These are phyloP conservation scores for Calyptomena viridis DNA, from an alignment of 2,113 vertebrate species.

Conservation along the genomic window DNA sequence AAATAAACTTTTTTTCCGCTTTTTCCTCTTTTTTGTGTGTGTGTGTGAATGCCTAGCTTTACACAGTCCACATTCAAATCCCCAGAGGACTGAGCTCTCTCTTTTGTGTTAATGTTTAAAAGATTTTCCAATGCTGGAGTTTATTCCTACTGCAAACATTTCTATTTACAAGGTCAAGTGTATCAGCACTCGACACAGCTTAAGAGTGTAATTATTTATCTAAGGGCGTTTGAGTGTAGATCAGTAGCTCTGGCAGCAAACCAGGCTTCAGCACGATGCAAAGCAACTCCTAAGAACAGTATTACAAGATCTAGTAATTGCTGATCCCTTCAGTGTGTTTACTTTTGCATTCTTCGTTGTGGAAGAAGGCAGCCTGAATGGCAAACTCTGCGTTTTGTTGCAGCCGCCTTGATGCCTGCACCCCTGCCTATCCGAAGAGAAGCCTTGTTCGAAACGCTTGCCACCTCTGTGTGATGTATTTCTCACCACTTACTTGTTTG, in stretches of 20 bases:
- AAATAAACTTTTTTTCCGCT: slow-evolving; percentile 76
- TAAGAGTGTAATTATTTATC: slow-evolving; percentile 89
- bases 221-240: slow-evolving; percentile 84
- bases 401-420: neutral
- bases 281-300: slow-evolving; percentile 73
- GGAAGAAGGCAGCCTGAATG: slow-evolving; percentile 11
- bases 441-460: neutral
- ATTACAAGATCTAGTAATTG: slow-evolving; percentile 75
- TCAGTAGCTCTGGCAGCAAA: slow-evolving; percentile 83
- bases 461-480: neutral
- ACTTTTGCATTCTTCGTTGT: slow-evolving; percentile 56
- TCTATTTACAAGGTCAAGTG: slow-evolving; percentile 91
- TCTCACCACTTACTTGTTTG: neutral
- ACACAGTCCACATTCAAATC: slow-evolving; percentile 78
- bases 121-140: slow-evolving; percentile 82
- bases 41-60: slow-evolving; percentile 72
- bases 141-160: slow-evolving; percentile 89
- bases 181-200: slow-evolving; percentile 82
- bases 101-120: slow-evolving; percentile 86
- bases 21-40: neutral
- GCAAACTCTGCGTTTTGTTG: slow-evolving; percentile 30
- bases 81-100: slow-evolving; percentile 76
- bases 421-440: neutral
- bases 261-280: slow-evolving; percentile 74
- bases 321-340: slow-evolving; percentile 70